These are phyloP conservation scores for Zeugodacus cucurbitae DNA, from an alignment of 1,140 invertebrate species.

Conservation along the genomic window DNA sequence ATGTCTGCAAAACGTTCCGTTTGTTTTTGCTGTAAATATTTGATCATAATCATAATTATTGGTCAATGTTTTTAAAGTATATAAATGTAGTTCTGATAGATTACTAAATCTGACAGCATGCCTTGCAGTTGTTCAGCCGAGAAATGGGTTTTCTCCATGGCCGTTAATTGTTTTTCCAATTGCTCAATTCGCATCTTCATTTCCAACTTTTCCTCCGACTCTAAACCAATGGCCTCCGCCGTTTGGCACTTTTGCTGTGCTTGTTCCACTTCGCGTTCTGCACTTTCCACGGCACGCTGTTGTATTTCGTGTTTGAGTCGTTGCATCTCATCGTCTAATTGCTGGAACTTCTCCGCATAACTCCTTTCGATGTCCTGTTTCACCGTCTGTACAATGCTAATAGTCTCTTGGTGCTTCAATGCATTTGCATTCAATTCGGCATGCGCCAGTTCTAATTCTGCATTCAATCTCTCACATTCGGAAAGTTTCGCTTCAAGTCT, in stretches of 20 bases:
- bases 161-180: constrained; percentile 36
- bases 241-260: not conserved
- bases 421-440: not conserved
- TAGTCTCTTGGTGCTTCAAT: not conserved
- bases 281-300: not conserved
- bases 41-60: no score
- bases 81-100: no score
- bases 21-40: constrained; percentile 44
- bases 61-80: no score
- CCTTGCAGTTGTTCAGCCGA: constrained; percentile 16
- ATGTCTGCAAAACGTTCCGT: constrained; percentile 48
- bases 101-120: constrained; percentile 50
- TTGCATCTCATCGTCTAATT: constrained; percentile 33
- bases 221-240: not conserved
- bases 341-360: constrained; percentile 18
- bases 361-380: constrained; percentile 28
- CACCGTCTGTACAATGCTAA: constrained; percentile 2
- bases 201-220: not conserved
- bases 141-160: not conserved
- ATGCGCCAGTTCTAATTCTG: constrained; percentile 38
- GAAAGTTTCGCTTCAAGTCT: constrained; percentile 25
- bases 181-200: constrained; percentile 27
- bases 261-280: constrained; percentile 12
- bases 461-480: constrained; percentile 40
- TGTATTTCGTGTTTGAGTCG: constrained; percentile 12